These are phyloP conservation scores for Thecophora atra DNA, from an alignment of 2,888 invertebrate species.

Conservation along the genomic window DNA sequence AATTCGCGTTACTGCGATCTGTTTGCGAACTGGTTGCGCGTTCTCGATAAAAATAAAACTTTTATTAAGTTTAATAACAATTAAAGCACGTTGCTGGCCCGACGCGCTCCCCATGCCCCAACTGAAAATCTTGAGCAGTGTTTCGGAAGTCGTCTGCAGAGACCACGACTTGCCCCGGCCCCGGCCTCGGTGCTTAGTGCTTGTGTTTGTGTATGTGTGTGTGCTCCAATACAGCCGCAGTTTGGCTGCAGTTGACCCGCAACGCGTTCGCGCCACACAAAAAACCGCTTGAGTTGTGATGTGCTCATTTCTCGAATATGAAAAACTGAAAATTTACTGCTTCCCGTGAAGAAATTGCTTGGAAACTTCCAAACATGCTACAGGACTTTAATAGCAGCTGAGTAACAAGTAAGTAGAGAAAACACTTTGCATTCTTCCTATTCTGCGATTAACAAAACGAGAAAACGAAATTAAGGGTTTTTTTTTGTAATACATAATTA, in stretches of 20 bases:
- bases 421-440: no score
- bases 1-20: no score
- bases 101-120: constrained; percentile 42
- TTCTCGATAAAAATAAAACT: no score
- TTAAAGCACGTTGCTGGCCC: constrained; percentile 39
- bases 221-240: not conserved
- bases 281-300: not conserved
- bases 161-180: constrained; percentile 63
- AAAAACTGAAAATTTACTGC: constrained; percentile 1
- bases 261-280: not conserved
- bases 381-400: constrained; percentile 7
- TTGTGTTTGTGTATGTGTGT: no score
- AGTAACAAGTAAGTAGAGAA: constrained; percentile 17
- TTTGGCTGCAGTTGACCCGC: not conserved
- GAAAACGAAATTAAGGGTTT: no score
- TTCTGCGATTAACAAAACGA: no score
- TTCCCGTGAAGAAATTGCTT: not conserved
- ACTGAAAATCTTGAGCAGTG: constrained; percentile 51
- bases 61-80: no score
- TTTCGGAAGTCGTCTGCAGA: constrained; percentile 42
- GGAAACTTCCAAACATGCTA: not conserved
- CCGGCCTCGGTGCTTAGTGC: constrained; percentile 57
- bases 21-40: no score
- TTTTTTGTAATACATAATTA: no score
- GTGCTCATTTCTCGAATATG: not conserved